phyloP scores from a whole-genome alignment of 23 tunicate species.

The Styela clava region DNA sequence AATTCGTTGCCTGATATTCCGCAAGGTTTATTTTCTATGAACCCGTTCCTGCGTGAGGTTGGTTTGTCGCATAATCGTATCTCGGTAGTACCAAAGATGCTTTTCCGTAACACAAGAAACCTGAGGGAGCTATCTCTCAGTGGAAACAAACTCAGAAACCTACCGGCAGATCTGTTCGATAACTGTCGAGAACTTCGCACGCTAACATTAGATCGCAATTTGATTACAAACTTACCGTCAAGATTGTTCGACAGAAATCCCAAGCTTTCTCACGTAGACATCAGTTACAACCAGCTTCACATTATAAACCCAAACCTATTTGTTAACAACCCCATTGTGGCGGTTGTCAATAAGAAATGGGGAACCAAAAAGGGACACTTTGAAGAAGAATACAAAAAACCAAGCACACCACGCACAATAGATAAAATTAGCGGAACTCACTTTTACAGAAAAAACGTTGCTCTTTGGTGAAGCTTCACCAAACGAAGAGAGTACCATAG shows the following conservation, averaged over 20 bases:
- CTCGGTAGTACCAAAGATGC: not conserved
- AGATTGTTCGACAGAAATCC: constrained; percentile 19
- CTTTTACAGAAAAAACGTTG: not conserved
- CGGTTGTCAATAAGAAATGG: constrained; percentile 14
- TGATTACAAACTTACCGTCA: constrained; percentile 18
- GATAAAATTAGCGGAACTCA: not conserved
- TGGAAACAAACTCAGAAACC: constrained; percentile 8
- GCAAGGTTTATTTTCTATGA: not conserved
- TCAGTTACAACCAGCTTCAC: constrained; percentile 32
- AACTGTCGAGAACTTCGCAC: constrained; percentile 24
- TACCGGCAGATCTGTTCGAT: constrained; percentile 13
- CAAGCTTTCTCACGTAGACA: constrained; percentile 10
- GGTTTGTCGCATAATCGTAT: constrained; percentile 21
- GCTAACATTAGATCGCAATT: constrained; percentile 14
- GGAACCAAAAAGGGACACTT: not conserved
- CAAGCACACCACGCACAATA: not conserved
- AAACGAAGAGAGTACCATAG: too few species aligned
- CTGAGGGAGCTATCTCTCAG: not conserved
- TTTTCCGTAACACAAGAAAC: constrained; percentile 14
- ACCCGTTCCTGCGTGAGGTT: constrained; percentile 3
- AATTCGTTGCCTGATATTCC: not conserved
- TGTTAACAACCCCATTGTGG: not conserved
- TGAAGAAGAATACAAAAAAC: not conserved
- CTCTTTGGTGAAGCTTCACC: not conserved
- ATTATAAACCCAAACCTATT: constrained; percentile 4